Evolutionary conservation across 2,113 vertebrate genomes (phyloP).

Genomic region (Mobula birostris): DNA sequence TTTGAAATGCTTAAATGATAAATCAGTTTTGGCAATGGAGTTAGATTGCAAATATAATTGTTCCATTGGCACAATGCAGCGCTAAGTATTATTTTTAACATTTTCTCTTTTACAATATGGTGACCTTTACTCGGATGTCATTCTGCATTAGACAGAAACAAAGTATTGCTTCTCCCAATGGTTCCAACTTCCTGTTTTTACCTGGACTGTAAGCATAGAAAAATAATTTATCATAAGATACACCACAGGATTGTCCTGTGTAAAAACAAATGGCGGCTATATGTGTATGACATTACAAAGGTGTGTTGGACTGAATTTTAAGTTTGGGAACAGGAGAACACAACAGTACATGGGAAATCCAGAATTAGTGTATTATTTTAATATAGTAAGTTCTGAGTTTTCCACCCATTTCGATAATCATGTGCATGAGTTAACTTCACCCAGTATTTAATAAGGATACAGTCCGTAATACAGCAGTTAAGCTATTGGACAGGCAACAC

Average conservation of each 20-base stretch:
- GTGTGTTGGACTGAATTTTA: too few species aligned
- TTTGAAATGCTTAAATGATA: neutral
- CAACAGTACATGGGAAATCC: too few species aligned
- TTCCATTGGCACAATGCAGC: neutral
- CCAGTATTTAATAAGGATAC: too few species aligned
- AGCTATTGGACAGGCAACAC: too few species aligned
- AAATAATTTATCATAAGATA: neutral
- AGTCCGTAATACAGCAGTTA: too few species aligned
- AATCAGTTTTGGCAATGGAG: neutral
- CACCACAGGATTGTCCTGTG: neutral
- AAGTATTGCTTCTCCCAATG: neutral
- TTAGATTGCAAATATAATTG: neutral
- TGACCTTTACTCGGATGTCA: neutral
- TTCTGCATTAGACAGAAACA: neutral
- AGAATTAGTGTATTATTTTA: too few species aligned
- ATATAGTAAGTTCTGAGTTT: too few species aligned
- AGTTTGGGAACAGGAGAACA: too few species aligned
- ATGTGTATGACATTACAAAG: neutral
- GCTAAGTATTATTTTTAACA: neutral
- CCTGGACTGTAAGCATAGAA: neutral
- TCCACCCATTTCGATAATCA: too few species aligned
- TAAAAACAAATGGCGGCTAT: neutral
- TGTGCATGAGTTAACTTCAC: too few species aligned
- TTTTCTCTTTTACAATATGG: too few species aligned
- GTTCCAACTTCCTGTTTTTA: neutral